phyloP scores from a whole-genome alignment of 1,140 invertebrate genomes.

The Tribolium madens region DNA sequence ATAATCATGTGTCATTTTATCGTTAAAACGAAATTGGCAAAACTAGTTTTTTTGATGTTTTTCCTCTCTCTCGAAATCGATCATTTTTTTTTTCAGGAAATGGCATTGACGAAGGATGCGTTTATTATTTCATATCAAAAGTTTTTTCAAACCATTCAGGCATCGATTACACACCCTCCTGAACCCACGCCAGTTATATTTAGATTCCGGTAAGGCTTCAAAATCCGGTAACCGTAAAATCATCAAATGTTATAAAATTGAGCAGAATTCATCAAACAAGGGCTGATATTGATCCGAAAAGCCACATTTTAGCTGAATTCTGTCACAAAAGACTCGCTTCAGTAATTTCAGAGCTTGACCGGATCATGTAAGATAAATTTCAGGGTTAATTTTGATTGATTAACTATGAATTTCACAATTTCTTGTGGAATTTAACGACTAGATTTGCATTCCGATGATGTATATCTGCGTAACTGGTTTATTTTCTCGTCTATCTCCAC shows the following conservation, averaged over 20 bases:
- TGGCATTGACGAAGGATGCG: too few relatives aligned
- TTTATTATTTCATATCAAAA: too few relatives aligned
- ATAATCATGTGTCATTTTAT: conserved; percentile 7
- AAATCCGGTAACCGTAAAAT: not conserved
- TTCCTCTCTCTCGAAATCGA: not conserved
- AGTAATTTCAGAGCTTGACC: not conserved
- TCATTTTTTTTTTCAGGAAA: not conserved
- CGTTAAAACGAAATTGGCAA: conserved; percentile 25
- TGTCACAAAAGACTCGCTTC: not conserved
- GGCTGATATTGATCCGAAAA: conserved; percentile 1
- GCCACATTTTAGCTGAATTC: not conserved
- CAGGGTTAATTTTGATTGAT: not conserved
- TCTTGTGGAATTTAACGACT: not conserved
- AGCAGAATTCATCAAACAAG: conserved; percentile 13
- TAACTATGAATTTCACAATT: not conserved
- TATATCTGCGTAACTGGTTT: not conserved
- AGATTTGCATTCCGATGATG: conserved; percentile 8
- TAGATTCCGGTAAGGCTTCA: not conserved
- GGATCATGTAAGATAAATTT: not conserved
- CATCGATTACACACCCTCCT: not conserved
- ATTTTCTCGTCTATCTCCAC: not conserved
- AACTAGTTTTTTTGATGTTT: too few relatives aligned
- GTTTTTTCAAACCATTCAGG: not conserved
- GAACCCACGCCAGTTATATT: conserved; percentile 4
- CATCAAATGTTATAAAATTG: conserved; percentile 6